Conservation (phyloP, 1,140 invertebrate species). For the Neuroterus valhalla region DNA sequence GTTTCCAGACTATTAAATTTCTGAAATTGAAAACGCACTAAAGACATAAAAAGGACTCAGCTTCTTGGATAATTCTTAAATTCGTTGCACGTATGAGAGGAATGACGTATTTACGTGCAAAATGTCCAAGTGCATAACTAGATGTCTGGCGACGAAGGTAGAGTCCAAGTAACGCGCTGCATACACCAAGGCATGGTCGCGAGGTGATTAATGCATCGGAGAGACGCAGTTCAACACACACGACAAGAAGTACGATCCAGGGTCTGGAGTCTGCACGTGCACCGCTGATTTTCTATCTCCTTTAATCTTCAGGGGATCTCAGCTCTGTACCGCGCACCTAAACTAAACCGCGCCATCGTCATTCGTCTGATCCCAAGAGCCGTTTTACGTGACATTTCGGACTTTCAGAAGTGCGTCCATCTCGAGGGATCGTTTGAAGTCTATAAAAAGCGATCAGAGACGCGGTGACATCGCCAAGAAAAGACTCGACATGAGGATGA, state of each 20-base stretch:
- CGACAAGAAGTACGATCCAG: constrained; percentile 60
- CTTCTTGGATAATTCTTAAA: neutral
- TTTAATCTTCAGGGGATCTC: constrained; percentile 64
- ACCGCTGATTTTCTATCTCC: constrained; percentile 62
- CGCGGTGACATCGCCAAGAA: constrained; percentile 43
- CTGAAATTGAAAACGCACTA: constrained; percentile 18
- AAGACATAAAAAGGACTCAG: constrained; percentile 2
- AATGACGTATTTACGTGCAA: constrained; percentile 25
- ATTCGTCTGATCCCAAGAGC: constrained; percentile 38
- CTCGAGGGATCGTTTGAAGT: constrained; percentile 36
- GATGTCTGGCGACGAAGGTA: constrained; percentile 37
- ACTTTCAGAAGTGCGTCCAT: constrained; percentile 43
- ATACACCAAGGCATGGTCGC: constrained; percentile 37
- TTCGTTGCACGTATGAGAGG: constrained; percentile 2
- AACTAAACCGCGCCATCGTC: constrained; percentile 45
- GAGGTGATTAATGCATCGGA: constrained; percentile 58
- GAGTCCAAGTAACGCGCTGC: constrained; percentile 52
- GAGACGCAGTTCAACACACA: constrained; percentile 57
- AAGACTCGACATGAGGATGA: constrained; percentile 35
- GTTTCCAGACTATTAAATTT: constrained; percentile 22
- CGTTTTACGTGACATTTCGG: constrained; percentile 63
- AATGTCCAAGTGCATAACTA: constrained; percentile 6
- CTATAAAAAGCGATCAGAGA: constrained; percentile 44
- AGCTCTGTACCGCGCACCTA: constrained; percentile 51
- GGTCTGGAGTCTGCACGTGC: constrained; percentile 61